Conservation (phyloP, 2,113 vertebrate species). For the Ardeotis arabs region DNA sequence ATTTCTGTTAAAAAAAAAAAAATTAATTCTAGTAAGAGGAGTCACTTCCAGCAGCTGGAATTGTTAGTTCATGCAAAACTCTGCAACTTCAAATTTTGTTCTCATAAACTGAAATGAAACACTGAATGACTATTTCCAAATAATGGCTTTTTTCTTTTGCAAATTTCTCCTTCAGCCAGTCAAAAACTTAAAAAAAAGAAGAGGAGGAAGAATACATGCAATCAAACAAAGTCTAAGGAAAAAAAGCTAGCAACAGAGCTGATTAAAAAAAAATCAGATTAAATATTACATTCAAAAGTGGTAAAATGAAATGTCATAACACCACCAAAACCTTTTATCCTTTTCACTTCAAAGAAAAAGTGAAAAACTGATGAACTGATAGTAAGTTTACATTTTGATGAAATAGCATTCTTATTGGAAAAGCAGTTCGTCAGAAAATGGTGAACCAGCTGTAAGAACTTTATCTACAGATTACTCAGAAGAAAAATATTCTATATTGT, state of each 20-base stretch:
- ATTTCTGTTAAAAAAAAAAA: neutral
- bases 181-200: neutral
- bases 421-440: neutral
- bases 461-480: neutral
- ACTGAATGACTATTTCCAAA: neutral
- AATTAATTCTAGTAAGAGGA: neutral
- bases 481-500: neutral
- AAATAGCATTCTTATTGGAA: neutral
- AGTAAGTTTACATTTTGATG: neutral
- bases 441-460: neutral
- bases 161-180: neutral
- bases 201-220: neutral
- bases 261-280: neutral
- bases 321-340: neutral
- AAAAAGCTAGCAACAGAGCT: neutral
- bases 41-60: neutral
- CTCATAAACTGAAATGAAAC: neutral
- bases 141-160: neutral
- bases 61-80: neutral
- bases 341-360: slow-evolving; percentile 4
- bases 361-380: neutral
- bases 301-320: neutral
- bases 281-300: neutral
- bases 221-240: neutral
- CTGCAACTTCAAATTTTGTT: neutral